Conservation (phyloP, 2,797 vertebrate genomes). For the Gobionotothen gibberifrons region DNA sequence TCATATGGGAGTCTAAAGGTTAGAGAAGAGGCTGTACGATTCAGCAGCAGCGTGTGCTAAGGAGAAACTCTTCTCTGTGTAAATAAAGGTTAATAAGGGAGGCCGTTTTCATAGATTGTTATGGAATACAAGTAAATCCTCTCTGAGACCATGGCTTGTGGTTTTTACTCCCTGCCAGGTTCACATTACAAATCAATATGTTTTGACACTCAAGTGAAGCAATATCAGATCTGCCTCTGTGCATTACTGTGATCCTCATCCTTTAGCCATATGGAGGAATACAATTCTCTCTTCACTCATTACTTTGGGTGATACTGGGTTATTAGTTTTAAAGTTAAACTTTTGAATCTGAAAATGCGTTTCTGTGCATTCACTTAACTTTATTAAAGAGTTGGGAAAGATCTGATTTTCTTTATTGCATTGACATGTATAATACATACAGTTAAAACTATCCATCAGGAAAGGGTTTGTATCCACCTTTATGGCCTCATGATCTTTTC, state of each 20-base stretch:
- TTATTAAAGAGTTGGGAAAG: constrained; percentile 6
- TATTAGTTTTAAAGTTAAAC: constrained; percentile 20
- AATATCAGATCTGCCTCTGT: constrained; percentile 50
- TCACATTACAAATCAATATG: constrained; percentile 71
- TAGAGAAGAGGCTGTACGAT: constrained; percentile 11
- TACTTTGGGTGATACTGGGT: constrained; percentile 6
- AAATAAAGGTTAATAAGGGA: constrained; percentile 60
- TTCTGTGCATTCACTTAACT: constrained; percentile 19
- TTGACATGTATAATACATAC: background rate
- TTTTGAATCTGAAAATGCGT: constrained; percentile 2
- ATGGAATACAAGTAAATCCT: constrained; percentile 58
- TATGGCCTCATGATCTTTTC: constrained; percentile 1
- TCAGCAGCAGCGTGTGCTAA: background rate
- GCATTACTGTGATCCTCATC: constrained; percentile 44
- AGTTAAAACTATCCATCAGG: constrained; percentile 18
- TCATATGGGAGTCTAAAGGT: constrained; percentile 39
- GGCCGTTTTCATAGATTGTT: constrained; percentile 42
- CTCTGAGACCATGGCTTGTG: constrained; percentile 56
- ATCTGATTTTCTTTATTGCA: background rate
- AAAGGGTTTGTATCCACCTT: background rate
- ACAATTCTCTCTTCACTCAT: constrained; percentile 19
- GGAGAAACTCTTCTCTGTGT: constrained; percentile 34
- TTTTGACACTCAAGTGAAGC: constrained; percentile 67
- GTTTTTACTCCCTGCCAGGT: constrained; percentile 55
- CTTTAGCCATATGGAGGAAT: constrained; percentile 17